phyloP scores from a whole-genome alignment of 2,888 invertebrate genomes.

The Macroteleia sp. region DNA sequence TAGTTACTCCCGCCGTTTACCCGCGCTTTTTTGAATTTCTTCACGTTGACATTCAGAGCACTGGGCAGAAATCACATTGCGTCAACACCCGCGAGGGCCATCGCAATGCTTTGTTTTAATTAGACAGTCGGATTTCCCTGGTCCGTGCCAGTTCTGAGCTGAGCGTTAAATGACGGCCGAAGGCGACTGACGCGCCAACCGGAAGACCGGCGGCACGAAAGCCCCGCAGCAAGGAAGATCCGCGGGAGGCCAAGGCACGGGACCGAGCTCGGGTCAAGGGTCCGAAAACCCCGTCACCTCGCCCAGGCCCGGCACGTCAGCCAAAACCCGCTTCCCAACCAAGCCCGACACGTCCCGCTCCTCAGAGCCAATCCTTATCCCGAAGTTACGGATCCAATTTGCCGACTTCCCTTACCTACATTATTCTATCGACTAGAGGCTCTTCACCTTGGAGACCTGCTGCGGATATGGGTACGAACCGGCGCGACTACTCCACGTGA shows the following conservation, averaged over 20 bases:
- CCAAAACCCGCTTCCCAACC: conserved; percentile 83
- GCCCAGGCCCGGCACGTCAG: conserved; percentile 67
- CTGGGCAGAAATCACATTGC: conserved; percentile 89
- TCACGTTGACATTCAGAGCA: conserved; percentile 88
- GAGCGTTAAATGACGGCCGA: conserved; percentile 78
- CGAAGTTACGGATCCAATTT: conserved; percentile 88
- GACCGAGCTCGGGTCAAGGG: conserved; percentile 80
- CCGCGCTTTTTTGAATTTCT: conserved; percentile 87
- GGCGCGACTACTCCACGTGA: conserved; percentile 79
- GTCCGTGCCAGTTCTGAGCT: conserved; percentile 86
- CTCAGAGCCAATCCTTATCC: conserved; percentile 91
- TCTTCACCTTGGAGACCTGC: conserved; percentile 86
- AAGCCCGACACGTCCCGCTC: conserved; percentile 87
- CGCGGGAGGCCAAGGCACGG: conserved; percentile 81
- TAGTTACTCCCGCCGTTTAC: conserved; percentile 86
- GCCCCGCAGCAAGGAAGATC: conserved; percentile 85
- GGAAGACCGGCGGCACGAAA: conserved; percentile 82
- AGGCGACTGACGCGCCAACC: conserved; percentile 77
- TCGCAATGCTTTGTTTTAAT: conserved; percentile 86
- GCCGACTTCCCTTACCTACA: conserved; percentile 89
- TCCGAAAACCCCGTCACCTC: conserved; percentile 59
- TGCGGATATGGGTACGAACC: conserved; percentile 72
- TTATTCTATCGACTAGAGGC: conserved; percentile 86
- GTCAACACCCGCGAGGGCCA: conserved; percentile 87
- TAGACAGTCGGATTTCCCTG: conserved; percentile 82